Evolutionary conservation across 1,140 invertebrate species (phyloP).

Genomic region (Metopolophium dirhodum): DNA sequence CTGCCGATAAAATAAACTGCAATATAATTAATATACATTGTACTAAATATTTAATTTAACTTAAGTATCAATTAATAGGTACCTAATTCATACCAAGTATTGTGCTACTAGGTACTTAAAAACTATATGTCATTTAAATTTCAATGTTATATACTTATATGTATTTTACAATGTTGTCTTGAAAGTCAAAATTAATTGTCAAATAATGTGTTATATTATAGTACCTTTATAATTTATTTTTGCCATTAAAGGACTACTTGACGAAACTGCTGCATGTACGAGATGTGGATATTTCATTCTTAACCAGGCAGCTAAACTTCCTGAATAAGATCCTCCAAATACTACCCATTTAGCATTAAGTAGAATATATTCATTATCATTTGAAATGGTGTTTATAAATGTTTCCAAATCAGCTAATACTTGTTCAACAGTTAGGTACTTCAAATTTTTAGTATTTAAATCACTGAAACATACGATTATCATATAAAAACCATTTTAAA

Average conservation of each 20-base stretch:
- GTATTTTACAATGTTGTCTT: background rate
- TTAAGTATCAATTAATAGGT: too few relatives aligned
- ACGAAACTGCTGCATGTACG: background rate
- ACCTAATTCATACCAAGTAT: background rate
- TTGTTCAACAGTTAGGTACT: background rate
- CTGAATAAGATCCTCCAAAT: background rate
- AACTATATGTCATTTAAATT: background rate
- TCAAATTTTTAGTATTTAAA: background rate
- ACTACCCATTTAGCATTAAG: background rate
- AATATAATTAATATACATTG: too few relatives aligned
- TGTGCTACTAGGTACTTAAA: background rate
- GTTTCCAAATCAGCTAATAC: background rate
- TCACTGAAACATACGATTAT: background rate
- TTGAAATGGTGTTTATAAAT: background rate
- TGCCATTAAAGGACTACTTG: background rate
- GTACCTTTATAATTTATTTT: background rate
- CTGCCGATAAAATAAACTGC: too few relatives aligned
- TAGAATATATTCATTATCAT: constrained; percentile 66
- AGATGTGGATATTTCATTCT: background rate
- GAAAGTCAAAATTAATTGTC: background rate
- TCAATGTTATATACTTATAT: background rate
- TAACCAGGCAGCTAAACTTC: background rate
- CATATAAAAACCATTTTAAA: too few relatives aligned
- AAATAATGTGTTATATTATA: background rate
- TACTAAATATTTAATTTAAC: too few relatives aligned